Percentiles rank a stretch among this genome's conserved stretches.
phyloP scores from a whole-genome alignment of 2,113 vertebrate genomes.

The Cyprinodon tularosa region DNA sequence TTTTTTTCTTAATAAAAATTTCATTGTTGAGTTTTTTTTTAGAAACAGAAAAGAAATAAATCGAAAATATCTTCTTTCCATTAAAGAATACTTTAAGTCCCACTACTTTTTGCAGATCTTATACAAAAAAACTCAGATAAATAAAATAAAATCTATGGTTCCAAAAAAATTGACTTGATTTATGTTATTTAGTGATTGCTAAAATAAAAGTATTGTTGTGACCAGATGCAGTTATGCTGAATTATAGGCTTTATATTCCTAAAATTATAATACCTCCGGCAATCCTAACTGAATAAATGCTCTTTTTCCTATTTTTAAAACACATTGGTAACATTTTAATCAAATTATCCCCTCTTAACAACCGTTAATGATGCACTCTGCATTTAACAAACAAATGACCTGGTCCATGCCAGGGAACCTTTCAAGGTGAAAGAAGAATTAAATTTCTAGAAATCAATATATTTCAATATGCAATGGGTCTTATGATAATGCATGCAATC shows the following conservation, averaged over 20 bases:
- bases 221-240: not conserved
- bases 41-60: too few species aligned
- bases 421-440: not conserved
- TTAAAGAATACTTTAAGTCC: too few species aligned
- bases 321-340: not conserved
- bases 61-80: too few species aligned
- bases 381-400: not conserved
- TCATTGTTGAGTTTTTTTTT: too few species aligned
- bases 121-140: not conserved
- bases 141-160: not conserved
- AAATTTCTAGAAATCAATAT: slow-evolving; percentile 1
- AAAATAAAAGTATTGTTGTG: not conserved
- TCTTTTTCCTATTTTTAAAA: not conserved
- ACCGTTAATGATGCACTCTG: not conserved
- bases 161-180: not conserved
- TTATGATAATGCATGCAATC: not conserved
- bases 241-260: not conserved
- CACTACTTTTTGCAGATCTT: not conserved
- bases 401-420: not conserved
- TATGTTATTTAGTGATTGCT: not conserved
- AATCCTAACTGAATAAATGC: not conserved
- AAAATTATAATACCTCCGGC: too few species aligned
- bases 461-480: slow-evolving; percentile 1
- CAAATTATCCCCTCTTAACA: not conserved
- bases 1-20: too few species aligned